These are phyloP conservation scores for Lasioglossum marginatum DNA, from an alignment of 2,888 invertebrate species.

Conservation along the genomic window DNA sequence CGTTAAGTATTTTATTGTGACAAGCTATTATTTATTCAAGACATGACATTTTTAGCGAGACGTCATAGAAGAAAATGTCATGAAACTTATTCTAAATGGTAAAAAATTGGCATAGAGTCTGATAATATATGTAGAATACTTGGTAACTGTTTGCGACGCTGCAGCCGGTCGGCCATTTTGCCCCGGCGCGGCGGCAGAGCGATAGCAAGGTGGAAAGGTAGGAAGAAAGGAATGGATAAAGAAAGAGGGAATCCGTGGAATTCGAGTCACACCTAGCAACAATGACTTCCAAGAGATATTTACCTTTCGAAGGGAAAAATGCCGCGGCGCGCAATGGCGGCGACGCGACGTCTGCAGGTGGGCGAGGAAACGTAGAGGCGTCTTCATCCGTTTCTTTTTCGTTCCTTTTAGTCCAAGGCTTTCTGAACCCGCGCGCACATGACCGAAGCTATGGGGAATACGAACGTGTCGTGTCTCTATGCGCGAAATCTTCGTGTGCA, in stretches of 20 bases:
- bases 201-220: slow-evolving; percentile 30
- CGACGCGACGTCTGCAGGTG: slow-evolving; percentile 59
- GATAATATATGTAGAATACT: no score
- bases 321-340: slow-evolving; percentile 51
- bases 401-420: slow-evolving; percentile 10
- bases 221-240: slow-evolving; percentile 44
- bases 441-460: slow-evolving; percentile 4
- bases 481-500: slow-evolving; percentile 26
- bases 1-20: no score
- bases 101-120: no score
- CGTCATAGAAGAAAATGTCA: no score
- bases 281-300: slow-evolving; percentile 62
- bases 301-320: slow-evolving; percentile 56
- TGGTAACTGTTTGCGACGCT: not conserved
- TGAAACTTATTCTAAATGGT: no score
- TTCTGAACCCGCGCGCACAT: not conserved
- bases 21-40: no score
- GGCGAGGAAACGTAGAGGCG: slow-evolving; percentile 62
- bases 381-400: slow-evolving; percentile 63
- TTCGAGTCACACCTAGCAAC: slow-evolving; percentile 71
- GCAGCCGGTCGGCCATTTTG: not conserved
- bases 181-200: not conserved
- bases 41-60: no score
- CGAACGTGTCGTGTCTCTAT: not conserved
- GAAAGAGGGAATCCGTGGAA: slow-evolving; percentile 62